Conservation (phyloP, 2,797 vertebrate genomes). For the Cuniculus paca region DNA sequence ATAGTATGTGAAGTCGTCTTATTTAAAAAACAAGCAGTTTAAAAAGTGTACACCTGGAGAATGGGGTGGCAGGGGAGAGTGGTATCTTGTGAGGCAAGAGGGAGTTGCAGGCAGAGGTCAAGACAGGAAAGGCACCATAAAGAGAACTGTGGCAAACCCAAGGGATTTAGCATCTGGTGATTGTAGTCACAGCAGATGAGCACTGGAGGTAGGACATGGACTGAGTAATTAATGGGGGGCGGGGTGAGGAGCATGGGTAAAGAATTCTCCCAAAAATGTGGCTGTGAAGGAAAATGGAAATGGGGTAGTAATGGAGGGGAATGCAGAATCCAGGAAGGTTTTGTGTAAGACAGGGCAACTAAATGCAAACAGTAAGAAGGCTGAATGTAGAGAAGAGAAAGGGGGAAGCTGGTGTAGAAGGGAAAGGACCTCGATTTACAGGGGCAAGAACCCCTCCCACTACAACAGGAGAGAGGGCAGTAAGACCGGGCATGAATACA, state of each 20-base stretch:
- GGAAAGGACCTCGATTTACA: rapidly evolving
- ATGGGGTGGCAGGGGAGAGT: background rate
- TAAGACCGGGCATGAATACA: background rate
- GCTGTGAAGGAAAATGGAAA: background rate
- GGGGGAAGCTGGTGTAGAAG: background rate
- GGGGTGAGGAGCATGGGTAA: background rate
- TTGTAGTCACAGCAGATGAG: background rate
- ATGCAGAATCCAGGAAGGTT: background rate
- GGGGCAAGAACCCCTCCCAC: background rate
- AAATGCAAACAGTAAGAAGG: background rate
- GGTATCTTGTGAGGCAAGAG: background rate
- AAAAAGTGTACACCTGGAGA: background rate
- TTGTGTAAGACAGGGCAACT: background rate
- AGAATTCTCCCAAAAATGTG: background rate
- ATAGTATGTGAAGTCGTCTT: background rate
- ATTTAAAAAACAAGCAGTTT: background rate
- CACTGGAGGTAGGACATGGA: rapidly evolving
- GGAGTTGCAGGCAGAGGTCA: background rate
- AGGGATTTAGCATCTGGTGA: background rate
- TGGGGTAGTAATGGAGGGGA: background rate
- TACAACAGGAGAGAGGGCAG: no score
- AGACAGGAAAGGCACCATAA: background rate
- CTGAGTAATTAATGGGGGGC: background rate
- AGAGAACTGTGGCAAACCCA: background rate
- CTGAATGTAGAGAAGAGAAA: no score